Evolutionary conservation across 2,888 invertebrate genomes (phyloP).

Genomic region (Ennomos quercinarius): DNA sequence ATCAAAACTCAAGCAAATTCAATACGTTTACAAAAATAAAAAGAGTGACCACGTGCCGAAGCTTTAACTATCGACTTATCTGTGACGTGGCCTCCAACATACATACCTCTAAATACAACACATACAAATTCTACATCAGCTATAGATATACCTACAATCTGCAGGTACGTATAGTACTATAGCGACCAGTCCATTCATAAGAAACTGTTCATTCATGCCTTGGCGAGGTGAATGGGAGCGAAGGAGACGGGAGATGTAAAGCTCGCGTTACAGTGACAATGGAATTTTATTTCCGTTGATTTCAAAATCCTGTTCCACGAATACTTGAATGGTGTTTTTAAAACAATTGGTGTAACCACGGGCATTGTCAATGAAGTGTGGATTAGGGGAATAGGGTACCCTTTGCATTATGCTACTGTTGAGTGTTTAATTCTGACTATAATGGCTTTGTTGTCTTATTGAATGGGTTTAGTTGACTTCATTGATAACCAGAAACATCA

Average conservation of each 20-base stretch:
- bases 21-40: constrained; percentile 59
- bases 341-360: constrained; percentile 65
- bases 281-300: constrained; percentile 69
- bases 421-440: constrained; percentile 36
- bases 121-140: constrained; percentile 68
- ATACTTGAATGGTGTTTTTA: constrained; percentile 67
- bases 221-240: constrained; percentile 80
- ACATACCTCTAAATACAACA: constrained; percentile 54
- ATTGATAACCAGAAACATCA: constrained; percentile 17
- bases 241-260: constrained; percentile 69
- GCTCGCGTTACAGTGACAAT: constrained; percentile 79
- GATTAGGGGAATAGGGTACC: constrained; percentile 50
- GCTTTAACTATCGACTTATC: constrained; percentile 16
- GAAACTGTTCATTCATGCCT: constrained; percentile 83
- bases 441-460: constrained; percentile 34
- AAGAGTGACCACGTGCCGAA: constrained; percentile 69
- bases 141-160: constrained; percentile 57
- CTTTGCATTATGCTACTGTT: constrained; percentile 47
- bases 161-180: constrained; percentile 79
- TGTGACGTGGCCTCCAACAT: constrained; percentile 50
- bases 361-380: constrained; percentile 54
- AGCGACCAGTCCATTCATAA: constrained; percentile 83
- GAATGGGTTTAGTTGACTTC: constrained; percentile 29
- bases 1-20: constrained; percentile 37
- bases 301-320: constrained; percentile 74